phyloP scores from a whole-genome alignment of 2,888 invertebrate species.

The Quadroppia sp. region DNA sequence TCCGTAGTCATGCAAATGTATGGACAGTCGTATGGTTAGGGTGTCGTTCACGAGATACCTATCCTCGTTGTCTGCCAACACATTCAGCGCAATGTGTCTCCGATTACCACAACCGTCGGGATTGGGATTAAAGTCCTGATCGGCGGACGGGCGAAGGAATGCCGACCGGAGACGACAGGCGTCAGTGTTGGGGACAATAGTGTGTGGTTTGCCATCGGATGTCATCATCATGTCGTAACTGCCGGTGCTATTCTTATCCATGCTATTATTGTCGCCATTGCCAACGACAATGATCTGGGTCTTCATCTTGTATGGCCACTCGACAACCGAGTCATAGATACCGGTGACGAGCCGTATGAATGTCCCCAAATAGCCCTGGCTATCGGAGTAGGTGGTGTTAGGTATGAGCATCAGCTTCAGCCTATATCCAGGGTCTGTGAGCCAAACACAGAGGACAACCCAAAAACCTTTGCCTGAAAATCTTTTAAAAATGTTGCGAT shows the following conservation, averaged over 20 bases:
- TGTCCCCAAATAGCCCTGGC: conserved; percentile 44
- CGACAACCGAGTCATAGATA: conserved; percentile 44
- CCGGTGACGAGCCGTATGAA: conserved; percentile 46
- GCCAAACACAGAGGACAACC: too few relatives aligned
- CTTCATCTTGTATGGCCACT: conserved; percentile 46
- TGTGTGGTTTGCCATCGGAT: conserved; percentile 12
- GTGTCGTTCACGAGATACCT: conserved; percentile 42
- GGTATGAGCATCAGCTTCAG: conserved; percentile 36
- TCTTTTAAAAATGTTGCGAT: too few relatives aligned
- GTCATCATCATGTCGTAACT: neutral
- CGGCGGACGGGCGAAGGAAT: conserved; percentile 44
- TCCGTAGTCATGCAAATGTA: conserved; percentile 44
- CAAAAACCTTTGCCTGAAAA: too few relatives aligned
- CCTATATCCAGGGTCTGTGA: conserved; percentile 31
- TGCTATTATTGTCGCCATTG: neutral
- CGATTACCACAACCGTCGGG: conserved; percentile 45
- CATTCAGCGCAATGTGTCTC: conserved; percentile 34
- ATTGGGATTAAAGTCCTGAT: conserved; percentile 29
- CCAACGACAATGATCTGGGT: conserved; percentile 43
- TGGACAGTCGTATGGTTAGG: conserved; percentile 44
- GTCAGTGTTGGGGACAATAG: conserved; percentile 44
- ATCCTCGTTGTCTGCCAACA: neutral
- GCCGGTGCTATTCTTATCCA: too few relatives aligned
- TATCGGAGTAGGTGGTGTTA: conserved; percentile 43
- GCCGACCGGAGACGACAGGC: conserved; percentile 46